These are phyloP conservation scores for Ceyx erithaca DNA, from an alignment of 2,797 vertebrate species.

Conservation along the genomic window DNA sequence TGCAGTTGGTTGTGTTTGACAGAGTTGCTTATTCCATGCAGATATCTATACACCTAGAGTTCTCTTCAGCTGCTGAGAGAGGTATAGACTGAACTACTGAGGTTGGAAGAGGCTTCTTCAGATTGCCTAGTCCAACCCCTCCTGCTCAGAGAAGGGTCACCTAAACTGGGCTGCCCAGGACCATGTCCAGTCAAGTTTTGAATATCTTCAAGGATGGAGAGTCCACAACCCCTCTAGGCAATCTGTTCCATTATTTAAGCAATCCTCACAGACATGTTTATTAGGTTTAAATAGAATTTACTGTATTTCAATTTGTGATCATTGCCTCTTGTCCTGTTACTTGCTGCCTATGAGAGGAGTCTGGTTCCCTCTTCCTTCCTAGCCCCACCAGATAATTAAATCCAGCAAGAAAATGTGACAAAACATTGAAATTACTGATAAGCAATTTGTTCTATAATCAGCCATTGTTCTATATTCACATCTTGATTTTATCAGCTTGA, in stretches of 20 bases:
- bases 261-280: background rate
- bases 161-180: background rate
- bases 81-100: background rate
- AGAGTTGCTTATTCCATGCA: background rate
- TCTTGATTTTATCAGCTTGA: background rate
- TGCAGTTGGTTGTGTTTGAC: background rate
- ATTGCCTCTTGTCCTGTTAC: background rate
- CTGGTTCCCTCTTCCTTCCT: background rate
- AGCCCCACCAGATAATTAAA: background rate
- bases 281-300: background rate
- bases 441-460: background rate
- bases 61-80: background rate
- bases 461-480: background rate
- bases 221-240: background rate
- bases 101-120: background rate
- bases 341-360: background rate
- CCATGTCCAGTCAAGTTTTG: no score
- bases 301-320: background rate
- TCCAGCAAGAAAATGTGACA: background rate
- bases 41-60: background rate
- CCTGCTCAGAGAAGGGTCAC: background rate
- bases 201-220: background rate
- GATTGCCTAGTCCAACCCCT: background rate
- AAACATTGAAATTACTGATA: background rate
- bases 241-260: background rate